Evolutionary conservation across 2,113 vertebrate genomes (phyloP).

Genomic region (Scomber japonicus): DNA sequence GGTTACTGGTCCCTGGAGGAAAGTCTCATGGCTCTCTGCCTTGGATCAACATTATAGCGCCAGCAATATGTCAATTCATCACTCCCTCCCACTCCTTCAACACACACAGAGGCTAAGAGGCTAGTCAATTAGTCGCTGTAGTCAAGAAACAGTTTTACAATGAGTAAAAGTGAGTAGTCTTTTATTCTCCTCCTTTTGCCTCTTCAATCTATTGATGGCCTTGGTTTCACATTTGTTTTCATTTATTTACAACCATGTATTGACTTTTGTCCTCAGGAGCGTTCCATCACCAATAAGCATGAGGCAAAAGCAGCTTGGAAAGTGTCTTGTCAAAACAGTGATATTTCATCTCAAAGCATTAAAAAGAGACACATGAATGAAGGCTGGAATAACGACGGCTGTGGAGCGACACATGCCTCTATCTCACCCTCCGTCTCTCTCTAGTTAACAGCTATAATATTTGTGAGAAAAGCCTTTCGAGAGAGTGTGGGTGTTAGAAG

Average conservation of each 20-base stretch:
- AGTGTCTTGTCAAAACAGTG: slow-evolving; percentile 73
- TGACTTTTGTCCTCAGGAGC: slow-evolving; percentile 71
- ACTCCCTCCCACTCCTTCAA: slow-evolving; percentile 29
- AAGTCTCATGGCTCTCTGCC: slow-evolving; percentile 62
- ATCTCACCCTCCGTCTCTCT: slow-evolving; percentile 50
- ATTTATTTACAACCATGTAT: slow-evolving; percentile 76
- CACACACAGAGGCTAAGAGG: slow-evolving; percentile 38
- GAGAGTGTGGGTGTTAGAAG: slow-evolving; percentile 71
- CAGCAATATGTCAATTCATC: slow-evolving; percentile 78
- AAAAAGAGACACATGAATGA: slow-evolving; percentile 63
- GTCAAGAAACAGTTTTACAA: slow-evolving; percentile 58
- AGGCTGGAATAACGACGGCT: slow-evolving; percentile 55
- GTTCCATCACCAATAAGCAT: slow-evolving; percentile 55
- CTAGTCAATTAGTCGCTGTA: slow-evolving; percentile 69
- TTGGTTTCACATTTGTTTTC: slow-evolving; percentile 73
- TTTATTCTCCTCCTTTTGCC: slow-evolving; percentile 28
- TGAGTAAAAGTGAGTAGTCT: slow-evolving; percentile 52
- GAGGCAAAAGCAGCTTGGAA: slow-evolving; percentile 58
- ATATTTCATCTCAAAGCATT: slow-evolving; percentile 73
- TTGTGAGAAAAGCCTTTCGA: slow-evolving; percentile 73
- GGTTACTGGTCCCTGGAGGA: slow-evolving; percentile 77
- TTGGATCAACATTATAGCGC: slow-evolving; percentile 78
- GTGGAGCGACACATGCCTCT: slow-evolving; percentile 46
- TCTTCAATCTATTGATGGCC: slow-evolving; percentile 55
- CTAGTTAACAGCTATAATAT: slow-evolving; percentile 74